These are phyloP conservation scores for Epinephelus awoara DNA, from an alignment of 2,797 vertebrate species.

Conservation along the genomic window DNA sequence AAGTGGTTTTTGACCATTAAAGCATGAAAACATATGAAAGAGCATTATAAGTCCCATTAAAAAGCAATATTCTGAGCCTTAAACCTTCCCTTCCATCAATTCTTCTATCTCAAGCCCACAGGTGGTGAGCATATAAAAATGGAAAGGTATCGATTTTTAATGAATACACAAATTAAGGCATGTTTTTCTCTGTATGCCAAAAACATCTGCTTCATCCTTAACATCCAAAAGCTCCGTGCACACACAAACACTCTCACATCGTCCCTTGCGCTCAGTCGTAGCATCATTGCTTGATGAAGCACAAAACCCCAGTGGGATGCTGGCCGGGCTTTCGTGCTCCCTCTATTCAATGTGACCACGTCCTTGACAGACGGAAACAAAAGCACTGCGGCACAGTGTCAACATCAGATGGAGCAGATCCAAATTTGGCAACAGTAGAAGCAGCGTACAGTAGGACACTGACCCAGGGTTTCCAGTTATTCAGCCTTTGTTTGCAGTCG, in stretches of 20 bases:
- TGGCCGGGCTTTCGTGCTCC: conserved; percentile 53
- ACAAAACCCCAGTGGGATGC: conserved; percentile 74
- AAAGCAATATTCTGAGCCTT: too few relatives aligned
- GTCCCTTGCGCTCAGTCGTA: conserved; percentile 27
- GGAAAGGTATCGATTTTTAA: not conserved
- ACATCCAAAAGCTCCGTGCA: conserved; percentile 9
- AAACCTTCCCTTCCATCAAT: too few relatives aligned
- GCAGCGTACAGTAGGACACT: conserved; percentile 51
- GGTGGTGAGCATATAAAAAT: conserved; percentile 2
- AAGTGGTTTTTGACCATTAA: too few relatives aligned
- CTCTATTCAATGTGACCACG: conserved; percentile 60
- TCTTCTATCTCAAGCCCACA: conserved; percentile 1
- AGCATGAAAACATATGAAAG: too few relatives aligned
- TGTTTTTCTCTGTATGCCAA: conserved; percentile 31
- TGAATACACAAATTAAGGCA: not conserved
- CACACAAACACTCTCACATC: conserved; percentile 14
- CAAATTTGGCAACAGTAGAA: conserved; percentile 59
- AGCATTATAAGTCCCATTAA: too few relatives aligned
- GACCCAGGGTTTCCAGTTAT: conserved; percentile 43
- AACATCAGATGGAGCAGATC: conserved; percentile 74
- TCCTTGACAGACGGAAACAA: conserved; percentile 77
- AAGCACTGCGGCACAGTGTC: conserved; percentile 72
- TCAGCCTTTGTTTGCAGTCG: conserved; percentile 35
- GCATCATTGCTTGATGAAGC: conserved; percentile 54
- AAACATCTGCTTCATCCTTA: conserved; percentile 59